These are phyloP conservation scores for Urocyon cinereoargenteus DNA, from an alignment of 2,797 vertebrate species.

Conservation along the genomic window DNA sequence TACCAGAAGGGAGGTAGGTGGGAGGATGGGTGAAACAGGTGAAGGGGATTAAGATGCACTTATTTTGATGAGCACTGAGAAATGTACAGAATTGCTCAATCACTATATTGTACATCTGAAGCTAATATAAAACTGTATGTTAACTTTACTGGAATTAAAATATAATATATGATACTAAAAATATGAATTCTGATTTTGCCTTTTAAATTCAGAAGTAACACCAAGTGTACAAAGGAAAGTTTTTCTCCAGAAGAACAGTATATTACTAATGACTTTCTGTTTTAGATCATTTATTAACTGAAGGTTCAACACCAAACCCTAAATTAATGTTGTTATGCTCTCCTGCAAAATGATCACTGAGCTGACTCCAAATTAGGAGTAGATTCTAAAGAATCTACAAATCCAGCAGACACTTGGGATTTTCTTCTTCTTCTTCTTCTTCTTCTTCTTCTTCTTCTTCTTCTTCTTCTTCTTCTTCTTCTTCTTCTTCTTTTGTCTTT, in stretches of 20 bases:
- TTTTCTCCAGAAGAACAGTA: background rate
- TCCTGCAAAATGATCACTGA: background rate
- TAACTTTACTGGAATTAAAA: background rate
- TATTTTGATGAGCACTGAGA: background rate
- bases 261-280: background rate
- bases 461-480: too few species aligned
- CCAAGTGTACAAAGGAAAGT: background rate
- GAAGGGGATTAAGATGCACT: background rate
- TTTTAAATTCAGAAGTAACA: background rate
- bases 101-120: background rate
- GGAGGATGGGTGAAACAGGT: background rate
- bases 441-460: too few species aligned
- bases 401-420: background rate
- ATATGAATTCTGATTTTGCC: background rate
- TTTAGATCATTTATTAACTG: background rate
- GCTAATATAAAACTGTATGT: background rate
- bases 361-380: background rate
- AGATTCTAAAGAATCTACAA: background rate
- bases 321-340: background rate
- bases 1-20: background rate
- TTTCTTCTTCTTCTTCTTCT: too few species aligned
- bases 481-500: background rate
- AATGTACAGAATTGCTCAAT: background rate
- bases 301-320: background rate
- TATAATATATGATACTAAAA: background rate